Evolutionary conservation across 2,888 invertebrate species (phyloP).

Genomic region (Sericinus montela): DNA sequence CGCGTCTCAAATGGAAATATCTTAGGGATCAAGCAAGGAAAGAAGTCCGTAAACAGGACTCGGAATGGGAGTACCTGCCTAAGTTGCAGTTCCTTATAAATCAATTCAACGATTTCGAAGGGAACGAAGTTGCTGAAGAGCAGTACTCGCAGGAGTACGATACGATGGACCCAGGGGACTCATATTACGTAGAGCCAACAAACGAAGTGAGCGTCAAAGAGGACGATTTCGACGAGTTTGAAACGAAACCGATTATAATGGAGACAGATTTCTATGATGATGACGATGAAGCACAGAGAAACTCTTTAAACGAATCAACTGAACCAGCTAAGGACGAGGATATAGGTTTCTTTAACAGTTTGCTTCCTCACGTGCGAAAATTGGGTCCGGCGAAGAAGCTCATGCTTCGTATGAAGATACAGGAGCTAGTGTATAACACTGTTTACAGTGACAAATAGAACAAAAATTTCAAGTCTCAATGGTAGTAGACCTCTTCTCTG

Average conservation of each 20-base stretch:
- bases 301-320: constrained; percentile 23
- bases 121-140: constrained; percentile 41
- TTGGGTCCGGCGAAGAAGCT: constrained; percentile 67
- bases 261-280: constrained; percentile 72
- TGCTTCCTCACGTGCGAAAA: constrained; percentile 68
- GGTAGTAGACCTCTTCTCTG: too few relatives aligned
- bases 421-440: constrained; percentile 69
- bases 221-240: constrained; percentile 71
- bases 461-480: too few relatives aligned
- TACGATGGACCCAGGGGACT: constrained; percentile 48
- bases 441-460: constrained; percentile 59
- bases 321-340: constrained; percentile 63
- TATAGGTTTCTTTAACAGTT: constrained; percentile 67
- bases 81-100: constrained; percentile 64
- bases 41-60: constrained; percentile 62
- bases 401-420: constrained; percentile 72
- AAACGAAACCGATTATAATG: constrained; percentile 67
- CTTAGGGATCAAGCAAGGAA: constrained; percentile 68
- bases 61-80: constrained; percentile 66
- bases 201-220: constrained; percentile 46
- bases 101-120: constrained; percentile 68
- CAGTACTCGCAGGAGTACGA: constrained; percentile 36
- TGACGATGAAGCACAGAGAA: constrained; percentile 58
- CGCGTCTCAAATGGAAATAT: constrained; percentile 71
- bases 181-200: constrained; percentile 46